Conservation (phyloP, 2,797 vertebrate genomes). For the Melanotaenia boesemani region DNA sequence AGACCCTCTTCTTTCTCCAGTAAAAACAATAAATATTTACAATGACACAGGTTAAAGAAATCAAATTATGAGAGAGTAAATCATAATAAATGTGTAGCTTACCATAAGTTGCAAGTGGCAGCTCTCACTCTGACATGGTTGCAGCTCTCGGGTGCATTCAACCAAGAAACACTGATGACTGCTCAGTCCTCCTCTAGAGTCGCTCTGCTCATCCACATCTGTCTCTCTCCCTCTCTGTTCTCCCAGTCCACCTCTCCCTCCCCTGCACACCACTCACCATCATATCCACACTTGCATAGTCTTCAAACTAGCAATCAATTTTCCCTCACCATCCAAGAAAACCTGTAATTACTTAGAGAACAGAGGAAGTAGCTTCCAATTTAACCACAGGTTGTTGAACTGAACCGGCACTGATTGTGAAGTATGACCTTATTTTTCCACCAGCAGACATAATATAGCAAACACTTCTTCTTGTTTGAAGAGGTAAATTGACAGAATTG, state of each 20-base stretch:
- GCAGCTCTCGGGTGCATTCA: constrained; percentile 54
- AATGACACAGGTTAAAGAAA: background rate
- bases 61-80: background rate
- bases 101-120: constrained; percentile 64
- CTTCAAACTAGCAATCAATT: constrained; percentile 68
- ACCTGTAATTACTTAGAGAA: constrained; percentile 49
- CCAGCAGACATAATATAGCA: constrained; percentile 7
- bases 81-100: constrained; percentile 43
- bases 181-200: constrained; percentile 47
- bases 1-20: background rate
- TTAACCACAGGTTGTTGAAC: constrained; percentile 27
- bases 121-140: constrained; percentile 22
- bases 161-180: constrained; percentile 45
- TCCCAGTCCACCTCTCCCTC: constrained; percentile 46
- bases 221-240: constrained; percentile 24
- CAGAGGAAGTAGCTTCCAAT: constrained; percentile 33
- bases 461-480: constrained; percentile 1
- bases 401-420: constrained; percentile 37
- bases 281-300: constrained; percentile 37
- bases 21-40: background rate
- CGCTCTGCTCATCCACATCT: constrained; percentile 46
- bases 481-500: background rate
- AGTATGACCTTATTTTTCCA: constrained; percentile 3
- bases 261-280: constrained; percentile 44
- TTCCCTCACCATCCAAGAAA: constrained; percentile 44